phyloP scores from a whole-genome alignment of 2,113 vertebrate genomes.

The Petroica traversi region DNA sequence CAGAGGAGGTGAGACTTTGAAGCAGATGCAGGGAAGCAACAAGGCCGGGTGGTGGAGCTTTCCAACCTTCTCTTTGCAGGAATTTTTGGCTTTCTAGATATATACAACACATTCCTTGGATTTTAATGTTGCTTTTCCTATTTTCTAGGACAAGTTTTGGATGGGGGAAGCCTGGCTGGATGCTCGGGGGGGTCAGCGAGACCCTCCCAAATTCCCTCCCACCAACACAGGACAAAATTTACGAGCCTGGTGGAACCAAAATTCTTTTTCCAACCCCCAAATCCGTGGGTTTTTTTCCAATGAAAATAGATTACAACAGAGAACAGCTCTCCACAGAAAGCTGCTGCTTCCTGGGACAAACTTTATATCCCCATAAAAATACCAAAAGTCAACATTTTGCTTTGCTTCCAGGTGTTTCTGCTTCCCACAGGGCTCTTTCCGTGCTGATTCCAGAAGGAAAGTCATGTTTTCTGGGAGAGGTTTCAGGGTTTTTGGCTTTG shows the following conservation, averaged over 20 bases:
- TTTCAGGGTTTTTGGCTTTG: neutral
- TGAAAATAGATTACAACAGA: neutral
- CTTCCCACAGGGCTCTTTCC: neutral
- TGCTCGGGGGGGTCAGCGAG: neutral
- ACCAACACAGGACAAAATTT: neutral
- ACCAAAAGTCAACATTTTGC: neutral
- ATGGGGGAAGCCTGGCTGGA: neutral
- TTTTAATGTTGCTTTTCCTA: neutral
- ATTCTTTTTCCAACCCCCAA: neutral
- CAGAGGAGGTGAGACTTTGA: neutral
- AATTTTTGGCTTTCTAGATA: neutral
- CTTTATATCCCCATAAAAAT: constrained; percentile 29
- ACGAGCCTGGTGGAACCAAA: neutral
- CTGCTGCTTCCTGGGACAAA: constrained; percentile 6
- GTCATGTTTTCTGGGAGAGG: neutral
- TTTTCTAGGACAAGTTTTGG: neutral
- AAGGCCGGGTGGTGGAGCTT: neutral
- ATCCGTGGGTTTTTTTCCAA: neutral
- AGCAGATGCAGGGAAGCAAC: neutral
- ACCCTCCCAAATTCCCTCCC: neutral
- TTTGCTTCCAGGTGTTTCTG: neutral
- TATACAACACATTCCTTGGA: neutral
- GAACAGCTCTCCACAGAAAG: neutral
- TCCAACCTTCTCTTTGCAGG: neutral
- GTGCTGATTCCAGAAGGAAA: neutral